Evolutionary conservation across 30 jellyfish, hydroid and myxozoan genomes (phyloP).

Genomic region (Aurelia aurita): DNA sequence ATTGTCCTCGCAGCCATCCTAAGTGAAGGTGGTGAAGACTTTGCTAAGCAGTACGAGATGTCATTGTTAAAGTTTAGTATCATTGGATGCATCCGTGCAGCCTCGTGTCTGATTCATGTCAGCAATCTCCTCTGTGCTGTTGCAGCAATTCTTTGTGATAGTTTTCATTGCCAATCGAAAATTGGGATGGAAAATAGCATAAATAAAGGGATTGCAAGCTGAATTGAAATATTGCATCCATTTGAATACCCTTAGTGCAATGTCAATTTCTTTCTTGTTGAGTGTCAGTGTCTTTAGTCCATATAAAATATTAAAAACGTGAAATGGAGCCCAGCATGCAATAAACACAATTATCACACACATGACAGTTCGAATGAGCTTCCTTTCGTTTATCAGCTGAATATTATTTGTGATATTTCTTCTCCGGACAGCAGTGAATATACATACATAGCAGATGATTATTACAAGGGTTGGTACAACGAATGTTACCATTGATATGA

Average conservation of each 20-base stretch:
- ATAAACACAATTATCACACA: neutral
- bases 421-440: neutral
- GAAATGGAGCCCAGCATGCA: neutral
- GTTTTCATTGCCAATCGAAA: too few relatives aligned
- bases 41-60: too few relatives aligned
- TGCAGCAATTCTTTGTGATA: too few relatives aligned
- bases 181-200: constrained; percentile 20
- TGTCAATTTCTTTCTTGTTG: neutral
- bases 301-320: neutral
- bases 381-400: neutral
- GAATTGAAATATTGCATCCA: constrained; percentile 27
- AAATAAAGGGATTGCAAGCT: constrained; percentile 40
- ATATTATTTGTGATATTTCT: neutral
- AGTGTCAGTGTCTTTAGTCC: neutral
- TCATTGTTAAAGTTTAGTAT: too few relatives aligned
- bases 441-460: neutral
- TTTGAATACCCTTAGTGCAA: neutral
- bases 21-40: too few relatives aligned
- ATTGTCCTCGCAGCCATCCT: too few relatives aligned
- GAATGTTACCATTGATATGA: neutral
- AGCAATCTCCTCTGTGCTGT: too few relatives aligned
- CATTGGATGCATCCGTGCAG: too few relatives aligned
- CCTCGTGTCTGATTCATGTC: too few relatives aligned
- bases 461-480: neutral
- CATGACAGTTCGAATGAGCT: neutral